phyloP scores from a whole-genome alignment of 2,113 vertebrate genomes.

The Rhinopithecus roxellana region DNA sequence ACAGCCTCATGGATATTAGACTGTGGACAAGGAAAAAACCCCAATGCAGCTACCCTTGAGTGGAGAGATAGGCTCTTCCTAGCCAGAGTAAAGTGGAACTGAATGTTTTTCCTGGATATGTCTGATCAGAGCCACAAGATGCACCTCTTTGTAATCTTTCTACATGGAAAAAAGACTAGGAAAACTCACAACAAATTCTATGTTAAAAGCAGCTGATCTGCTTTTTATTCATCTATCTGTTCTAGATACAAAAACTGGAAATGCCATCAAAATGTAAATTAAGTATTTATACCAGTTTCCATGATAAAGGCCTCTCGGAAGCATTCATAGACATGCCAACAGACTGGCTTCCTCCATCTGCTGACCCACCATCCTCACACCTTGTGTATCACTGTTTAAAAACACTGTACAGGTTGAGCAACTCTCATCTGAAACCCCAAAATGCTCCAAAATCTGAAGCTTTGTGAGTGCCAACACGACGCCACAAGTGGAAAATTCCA shows the following conservation, averaged over 20 bases:
- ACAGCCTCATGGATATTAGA: not conserved
- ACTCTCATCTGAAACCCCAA: not conserved
- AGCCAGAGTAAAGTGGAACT: not conserved
- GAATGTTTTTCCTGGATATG: accelerated
- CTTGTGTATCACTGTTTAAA: not conserved
- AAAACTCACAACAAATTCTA: not conserved
- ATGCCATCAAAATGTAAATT: not conserved
- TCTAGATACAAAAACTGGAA: not conserved
- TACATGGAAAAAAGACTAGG: not conserved
- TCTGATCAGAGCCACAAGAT: not conserved
- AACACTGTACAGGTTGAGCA: not conserved
- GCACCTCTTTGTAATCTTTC: not conserved
- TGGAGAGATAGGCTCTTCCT: accelerated
- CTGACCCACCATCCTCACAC: not conserved
- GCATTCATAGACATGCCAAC: not conserved
- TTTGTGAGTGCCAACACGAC: not conserved
- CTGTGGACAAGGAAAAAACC: not conserved
- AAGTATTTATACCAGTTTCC: not conserved
- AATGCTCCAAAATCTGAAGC: not conserved
- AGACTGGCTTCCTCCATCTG: not conserved
- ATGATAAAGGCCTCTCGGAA: not conserved
- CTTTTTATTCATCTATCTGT: not conserved
- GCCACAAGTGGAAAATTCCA: not conserved
- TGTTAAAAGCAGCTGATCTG: not conserved
- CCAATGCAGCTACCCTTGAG: accelerated